phyloP scores from a whole-genome alignment of 1,140 invertebrate genomes.

The Trichonephila clavipes region DNA sequence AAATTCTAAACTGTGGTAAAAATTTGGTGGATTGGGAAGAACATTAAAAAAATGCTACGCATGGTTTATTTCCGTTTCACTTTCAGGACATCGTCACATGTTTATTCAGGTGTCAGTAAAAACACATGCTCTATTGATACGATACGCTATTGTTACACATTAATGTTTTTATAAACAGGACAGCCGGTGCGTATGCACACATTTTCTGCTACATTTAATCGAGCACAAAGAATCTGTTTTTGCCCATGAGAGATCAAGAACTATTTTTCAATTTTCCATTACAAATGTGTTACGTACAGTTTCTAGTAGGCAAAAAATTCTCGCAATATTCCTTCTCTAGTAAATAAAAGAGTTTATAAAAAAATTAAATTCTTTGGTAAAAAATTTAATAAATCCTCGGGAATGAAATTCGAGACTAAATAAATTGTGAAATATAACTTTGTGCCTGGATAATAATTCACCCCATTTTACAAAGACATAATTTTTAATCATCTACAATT shows the following conservation, averaged over 20 bases:
- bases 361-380: too few relatives aligned
- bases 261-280: neutral
- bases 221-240: neutral
- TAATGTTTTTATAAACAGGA: conserved; percentile 30
- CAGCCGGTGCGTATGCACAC: conserved; percentile 6
- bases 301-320: too few relatives aligned
- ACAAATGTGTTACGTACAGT: too few relatives aligned
- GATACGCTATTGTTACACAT: conserved; percentile 18
- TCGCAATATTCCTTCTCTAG: too few relatives aligned
- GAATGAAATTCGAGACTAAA: too few relatives aligned
- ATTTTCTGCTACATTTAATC: conserved; percentile 23
- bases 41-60: neutral
- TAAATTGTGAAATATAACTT: too few relatives aligned
- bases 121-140: neutral
- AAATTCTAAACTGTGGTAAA: neutral
- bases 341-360: too few relatives aligned
- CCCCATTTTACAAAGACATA: too few relatives aligned
- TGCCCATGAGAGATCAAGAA: neutral
- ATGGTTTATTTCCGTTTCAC: neutral
- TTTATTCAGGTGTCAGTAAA: neutral
- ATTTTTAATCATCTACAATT: too few relatives aligned
- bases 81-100: neutral
- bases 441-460: too few relatives aligned
- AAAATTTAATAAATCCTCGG: too few relatives aligned
- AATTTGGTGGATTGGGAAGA: neutral